Evolutionary conservation across 2,888 invertebrate species (phyloP).

Genomic region (Yponomeuta plumbellus): DNA sequence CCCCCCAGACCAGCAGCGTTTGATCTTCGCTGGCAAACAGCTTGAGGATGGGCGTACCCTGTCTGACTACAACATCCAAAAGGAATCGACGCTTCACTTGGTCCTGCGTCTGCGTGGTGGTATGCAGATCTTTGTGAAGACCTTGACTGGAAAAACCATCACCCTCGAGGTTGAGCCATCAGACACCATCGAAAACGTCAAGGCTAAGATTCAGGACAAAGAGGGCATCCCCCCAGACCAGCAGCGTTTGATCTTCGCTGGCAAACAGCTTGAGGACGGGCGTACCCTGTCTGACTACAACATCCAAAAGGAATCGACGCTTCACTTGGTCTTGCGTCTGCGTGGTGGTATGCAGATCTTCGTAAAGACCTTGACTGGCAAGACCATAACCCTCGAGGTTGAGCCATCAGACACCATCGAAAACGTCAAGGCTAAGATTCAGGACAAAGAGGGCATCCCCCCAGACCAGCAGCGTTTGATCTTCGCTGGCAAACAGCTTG

Average conservation of each 20-base stretch:
- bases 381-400: conserved; percentile 51
- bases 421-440: conserved; percentile 27
- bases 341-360: conserved; percentile 61
- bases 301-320: conserved; percentile 52
- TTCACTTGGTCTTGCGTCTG: conserved; percentile 47
- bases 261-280: conserved; percentile 52
- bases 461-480: conserved; percentile 27
- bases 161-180: conserved; percentile 53
- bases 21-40: conserved; percentile 55
- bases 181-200: conserved; percentile 59
- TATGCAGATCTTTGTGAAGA: conserved; percentile 57
- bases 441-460: conserved; percentile 27
- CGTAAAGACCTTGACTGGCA: conserved; percentile 51
- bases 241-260: conserved; percentile 52
- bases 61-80: conserved; percentile 55
- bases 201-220: conserved; percentile 60
- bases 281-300: conserved; percentile 53
- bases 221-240: conserved; percentile 58
- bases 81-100: conserved; percentile 48
- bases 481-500: conserved; percentile 27
- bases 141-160: conserved; percentile 50
- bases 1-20: conserved; percentile 51
- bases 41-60: conserved; percentile 52
- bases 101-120: conserved; percentile 52
- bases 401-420: conserved; percentile 38